Conservation (phyloP, 2,113 vertebrate genomes). For the Plotosus lineatus region DNA sequence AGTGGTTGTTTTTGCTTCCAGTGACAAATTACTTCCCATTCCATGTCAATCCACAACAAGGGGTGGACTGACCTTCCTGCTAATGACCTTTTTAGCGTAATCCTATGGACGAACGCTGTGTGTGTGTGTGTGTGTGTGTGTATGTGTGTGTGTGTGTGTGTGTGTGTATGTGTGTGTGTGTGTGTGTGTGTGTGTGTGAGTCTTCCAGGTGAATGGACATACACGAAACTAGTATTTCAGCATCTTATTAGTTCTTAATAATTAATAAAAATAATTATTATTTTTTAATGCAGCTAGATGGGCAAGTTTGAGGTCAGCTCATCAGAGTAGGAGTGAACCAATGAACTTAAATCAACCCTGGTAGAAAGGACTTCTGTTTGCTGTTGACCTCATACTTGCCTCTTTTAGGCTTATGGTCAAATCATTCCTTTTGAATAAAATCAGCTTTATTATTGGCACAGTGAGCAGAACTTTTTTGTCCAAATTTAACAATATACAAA, state of each 20-base stretch:
- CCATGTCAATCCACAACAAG: slow-evolving; percentile 18
- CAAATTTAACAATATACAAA: neutral
- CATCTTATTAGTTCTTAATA: neutral
- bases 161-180: slow-evolving; percentile 28
- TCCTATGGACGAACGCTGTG: slow-evolving; percentile 30
- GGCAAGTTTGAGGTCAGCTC: neutral
- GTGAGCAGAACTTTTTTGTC: neutral
- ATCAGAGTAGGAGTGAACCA: slow-evolving; percentile 27
- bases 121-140: slow-evolving; percentile 27
- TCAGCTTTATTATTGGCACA: neutral
- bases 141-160: slow-evolving; percentile 26
- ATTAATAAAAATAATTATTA: no score
- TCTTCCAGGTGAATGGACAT: slow-evolving; percentile 26
- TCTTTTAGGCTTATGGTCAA: neutral
- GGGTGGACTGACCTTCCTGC: slow-evolving; percentile 21
- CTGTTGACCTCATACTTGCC: neutral
- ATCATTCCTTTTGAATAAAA: neutral
- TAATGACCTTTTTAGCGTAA: slow-evolving; percentile 25
- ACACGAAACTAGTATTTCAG: neutral
- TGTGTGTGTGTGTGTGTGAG: slow-evolving; percentile 25
- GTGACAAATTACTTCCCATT: slow-evolving; percentile 40
- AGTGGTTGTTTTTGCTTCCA: slow-evolving; percentile 19
- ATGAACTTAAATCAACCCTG: slow-evolving; percentile 8
- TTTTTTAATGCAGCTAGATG: neutral
- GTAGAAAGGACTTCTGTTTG: neutral